Evolutionary conservation across 2,113 vertebrate genomes (phyloP).

Genomic region (Butorides virescens): DNA sequence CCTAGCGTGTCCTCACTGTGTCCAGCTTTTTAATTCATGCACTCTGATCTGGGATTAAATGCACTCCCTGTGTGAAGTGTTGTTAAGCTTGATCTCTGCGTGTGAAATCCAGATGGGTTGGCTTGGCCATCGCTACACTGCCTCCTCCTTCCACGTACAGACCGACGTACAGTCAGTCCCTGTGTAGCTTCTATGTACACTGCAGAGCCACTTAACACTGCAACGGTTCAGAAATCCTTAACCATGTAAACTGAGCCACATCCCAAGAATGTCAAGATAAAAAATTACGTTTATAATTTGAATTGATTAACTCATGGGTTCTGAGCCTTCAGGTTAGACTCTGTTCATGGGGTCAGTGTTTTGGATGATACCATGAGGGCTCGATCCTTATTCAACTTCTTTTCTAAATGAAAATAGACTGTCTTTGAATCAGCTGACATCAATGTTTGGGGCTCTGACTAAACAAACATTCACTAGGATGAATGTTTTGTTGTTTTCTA

Average conservation of each 20-base stretch:
- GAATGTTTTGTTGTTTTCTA: no score
- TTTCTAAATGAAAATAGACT: no score
- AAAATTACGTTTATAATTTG: background rate
- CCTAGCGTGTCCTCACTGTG: background rate
- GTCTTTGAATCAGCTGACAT: no score
- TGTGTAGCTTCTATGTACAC: no score
- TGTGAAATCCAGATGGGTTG: background rate
- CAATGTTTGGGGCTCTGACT: no score
- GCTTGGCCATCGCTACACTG: background rate
- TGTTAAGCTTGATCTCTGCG: background rate
- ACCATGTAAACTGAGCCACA: background rate
- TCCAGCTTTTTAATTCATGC: background rate
- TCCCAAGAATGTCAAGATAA: background rate
- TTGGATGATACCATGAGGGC: no score
- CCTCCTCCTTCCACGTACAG: background rate
- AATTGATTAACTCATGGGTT: background rate
- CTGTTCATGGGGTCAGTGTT: background rate
- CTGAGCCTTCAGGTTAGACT: background rate
- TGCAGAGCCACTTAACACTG: background rate
- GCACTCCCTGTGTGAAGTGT: accelerated
- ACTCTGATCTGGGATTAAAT: background rate
- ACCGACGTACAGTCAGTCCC: background rate
- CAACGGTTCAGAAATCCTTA: background rate
- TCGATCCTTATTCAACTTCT: no score
- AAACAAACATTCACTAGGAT: no score